Conservation (phyloP, 2,113 vertebrate species). For the Oryzias celebensis region DNA sequence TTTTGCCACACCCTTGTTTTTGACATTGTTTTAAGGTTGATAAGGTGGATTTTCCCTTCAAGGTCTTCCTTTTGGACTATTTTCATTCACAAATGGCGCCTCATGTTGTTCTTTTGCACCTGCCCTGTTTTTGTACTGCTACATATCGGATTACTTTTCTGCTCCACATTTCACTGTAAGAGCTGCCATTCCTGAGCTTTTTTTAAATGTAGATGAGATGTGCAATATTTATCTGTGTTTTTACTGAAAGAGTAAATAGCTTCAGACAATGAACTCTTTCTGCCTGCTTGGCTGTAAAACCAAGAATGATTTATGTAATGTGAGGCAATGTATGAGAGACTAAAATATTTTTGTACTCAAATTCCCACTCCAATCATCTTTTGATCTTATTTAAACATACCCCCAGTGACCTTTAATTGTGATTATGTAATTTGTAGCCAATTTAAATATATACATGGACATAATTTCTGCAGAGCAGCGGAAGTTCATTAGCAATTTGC, state of each 20-base stretch:
- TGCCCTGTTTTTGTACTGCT: constrained; percentile 19
- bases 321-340: constrained; percentile 25
- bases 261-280: constrained; percentile 12
- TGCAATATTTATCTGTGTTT: constrained; percentile 59
- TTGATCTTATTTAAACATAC: too few relatives aligned
- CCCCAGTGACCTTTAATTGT: too few relatives aligned
- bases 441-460: too few relatives aligned
- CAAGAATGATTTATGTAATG: constrained; percentile 31
- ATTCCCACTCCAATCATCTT: constrained; percentile 19
- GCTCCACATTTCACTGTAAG: constrained; percentile 22
- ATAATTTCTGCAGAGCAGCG: too few relatives aligned
- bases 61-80: constrained; percentile 11
- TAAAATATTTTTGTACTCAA: constrained; percentile 22
- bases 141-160: constrained; percentile 6
- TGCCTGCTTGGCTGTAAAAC: constrained; percentile 68
- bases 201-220: constrained; percentile 42
- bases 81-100: constrained; percentile 1
- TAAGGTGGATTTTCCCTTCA: background rate
- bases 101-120: constrained; percentile 44
- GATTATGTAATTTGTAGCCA: too few relatives aligned
- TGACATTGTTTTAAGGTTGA: background rate
- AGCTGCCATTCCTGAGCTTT: constrained; percentile 29
- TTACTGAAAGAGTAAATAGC: constrained; percentile 20
- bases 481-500: too few relatives aligned
- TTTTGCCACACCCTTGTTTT: background rate